phyloP scores from a whole-genome alignment of 2,888 invertebrate genomes.

The Sarcophaga subvicina region DNA sequence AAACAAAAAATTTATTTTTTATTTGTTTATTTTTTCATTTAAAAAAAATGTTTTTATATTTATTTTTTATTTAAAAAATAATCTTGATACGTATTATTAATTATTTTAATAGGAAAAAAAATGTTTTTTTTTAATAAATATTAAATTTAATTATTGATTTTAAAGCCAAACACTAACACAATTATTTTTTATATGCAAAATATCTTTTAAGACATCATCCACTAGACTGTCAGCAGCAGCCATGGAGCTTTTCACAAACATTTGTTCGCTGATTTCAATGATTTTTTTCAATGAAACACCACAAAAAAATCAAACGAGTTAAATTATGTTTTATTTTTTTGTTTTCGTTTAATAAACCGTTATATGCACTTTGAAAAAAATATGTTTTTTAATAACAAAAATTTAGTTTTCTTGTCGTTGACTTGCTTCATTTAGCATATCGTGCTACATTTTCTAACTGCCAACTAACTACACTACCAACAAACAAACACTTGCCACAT shows the following conservation, averaged over 20 bases:
- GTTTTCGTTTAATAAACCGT: background rate
- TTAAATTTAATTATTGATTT: background rate
- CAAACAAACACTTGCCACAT: conserved; percentile 30
- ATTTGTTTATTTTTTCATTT: too few relatives aligned
- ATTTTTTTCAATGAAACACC: too few relatives aligned
- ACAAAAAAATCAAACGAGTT: background rate
- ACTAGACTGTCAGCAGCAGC: conserved; percentile 78
- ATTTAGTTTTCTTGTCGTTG: background rate
- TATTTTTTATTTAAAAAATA: too few relatives aligned
- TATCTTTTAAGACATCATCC: conserved; percentile 80
- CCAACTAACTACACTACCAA: background rate
- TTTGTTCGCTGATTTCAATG: conserved; percentile 72
- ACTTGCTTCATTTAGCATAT: conserved; percentile 51
- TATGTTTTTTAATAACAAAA: background rate
- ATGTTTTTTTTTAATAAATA: background rate
- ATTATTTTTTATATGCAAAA: conserved; percentile 79
- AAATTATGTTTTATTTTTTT: too few relatives aligned
- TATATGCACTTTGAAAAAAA: background rate
- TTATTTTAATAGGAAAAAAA: too few relatives aligned
- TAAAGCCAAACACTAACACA: conserved; percentile 78
- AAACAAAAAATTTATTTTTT: too few relatives aligned
- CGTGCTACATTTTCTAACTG: background rate
- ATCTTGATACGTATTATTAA: too few relatives aligned
- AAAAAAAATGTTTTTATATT: too few relatives aligned
- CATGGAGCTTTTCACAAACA: conserved; percentile 81